phyloP scores from a whole-genome alignment of 1,140 invertebrate species.

The Vanessa atalanta region DNA sequence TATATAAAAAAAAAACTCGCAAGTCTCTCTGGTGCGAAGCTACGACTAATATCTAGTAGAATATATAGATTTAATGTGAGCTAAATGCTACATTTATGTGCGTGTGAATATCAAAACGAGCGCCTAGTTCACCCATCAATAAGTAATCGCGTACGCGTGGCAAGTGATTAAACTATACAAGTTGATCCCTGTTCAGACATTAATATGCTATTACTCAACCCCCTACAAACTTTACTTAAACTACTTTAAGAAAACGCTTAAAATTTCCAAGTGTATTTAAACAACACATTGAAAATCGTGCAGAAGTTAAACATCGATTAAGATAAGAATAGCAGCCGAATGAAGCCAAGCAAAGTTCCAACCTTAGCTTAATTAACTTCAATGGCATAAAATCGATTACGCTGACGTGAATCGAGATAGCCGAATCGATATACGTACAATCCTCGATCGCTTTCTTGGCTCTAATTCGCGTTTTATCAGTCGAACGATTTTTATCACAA shows the following conservation, averaged over 20 bases:
- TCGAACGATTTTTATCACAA: constrained; percentile 35
- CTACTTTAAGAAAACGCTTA: constrained; percentile 20
- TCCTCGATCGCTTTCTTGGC: constrained; percentile 36
- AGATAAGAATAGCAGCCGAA: constrained; percentile 44
- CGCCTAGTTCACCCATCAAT: constrained; percentile 3
- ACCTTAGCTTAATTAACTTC: constrained; percentile 55
- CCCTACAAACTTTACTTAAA: constrained; percentile 14
- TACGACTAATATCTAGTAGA: too few species aligned
- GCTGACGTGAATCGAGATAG: constrained; percentile 52
- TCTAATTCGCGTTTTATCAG: constrained; percentile 39
- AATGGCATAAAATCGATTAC: constrained; percentile 55
- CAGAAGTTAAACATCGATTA: constrained; percentile 46
- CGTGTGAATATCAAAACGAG: constrained; percentile 9
- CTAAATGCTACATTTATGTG: neutral
- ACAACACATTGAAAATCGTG: constrained; percentile 45
- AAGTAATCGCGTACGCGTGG: constrained; percentile 7
- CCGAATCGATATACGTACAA: constrained; percentile 48
- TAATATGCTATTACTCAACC: constrained; percentile 14
- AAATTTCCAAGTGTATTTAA: constrained; percentile 34
- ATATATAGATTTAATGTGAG: too few species aligned
- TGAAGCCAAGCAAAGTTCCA: constrained; percentile 42
- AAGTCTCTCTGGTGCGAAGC: too few species aligned
- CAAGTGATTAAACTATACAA: constrained; percentile 14
- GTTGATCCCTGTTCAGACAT: constrained; percentile 10
- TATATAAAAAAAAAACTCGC: too few species aligned